Conservation (phyloP, 2,888 invertebrate species). For the Synanthedon formicaeformis region DNA sequence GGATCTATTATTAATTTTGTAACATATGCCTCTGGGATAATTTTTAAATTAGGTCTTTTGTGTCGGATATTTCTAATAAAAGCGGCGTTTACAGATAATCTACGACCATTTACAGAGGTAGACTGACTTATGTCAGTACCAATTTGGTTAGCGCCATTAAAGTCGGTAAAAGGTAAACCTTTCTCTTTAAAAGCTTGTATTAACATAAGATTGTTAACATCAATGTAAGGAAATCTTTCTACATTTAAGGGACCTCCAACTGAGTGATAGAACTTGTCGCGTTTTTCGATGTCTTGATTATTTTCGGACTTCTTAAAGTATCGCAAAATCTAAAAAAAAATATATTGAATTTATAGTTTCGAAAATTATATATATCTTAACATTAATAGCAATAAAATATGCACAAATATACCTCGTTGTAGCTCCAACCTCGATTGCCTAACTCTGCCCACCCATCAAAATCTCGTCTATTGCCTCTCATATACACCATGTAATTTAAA, state of each 20-base stretch:
- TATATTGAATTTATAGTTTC: background rate
- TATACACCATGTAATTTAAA: slow-evolving; percentile 77
- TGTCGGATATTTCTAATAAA: slow-evolving; percentile 75
- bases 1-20: slow-evolving; percentile 73
- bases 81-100: slow-evolving; percentile 74
- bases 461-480: slow-evolving; percentile 70
- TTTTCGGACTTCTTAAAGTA: slow-evolving; percentile 79
- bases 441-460: slow-evolving; percentile 75
- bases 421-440: slow-evolving; percentile 75
- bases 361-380: background rate
- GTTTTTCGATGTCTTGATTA: slow-evolving; percentile 67
- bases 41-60: slow-evolving; percentile 58
- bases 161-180: slow-evolving; percentile 71
- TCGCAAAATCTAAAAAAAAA: slow-evolving; percentile 65
- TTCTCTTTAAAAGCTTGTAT: slow-evolving; percentile 73
- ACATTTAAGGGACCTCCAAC: slow-evolving; percentile 74
- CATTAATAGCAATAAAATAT: too few relatives aligned
- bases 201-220: slow-evolving; percentile 67
- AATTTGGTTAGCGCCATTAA: slow-evolving; percentile 68
- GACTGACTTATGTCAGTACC: slow-evolving; percentile 74
- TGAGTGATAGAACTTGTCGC: slow-evolving; percentile 69
- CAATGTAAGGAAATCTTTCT: slow-evolving; percentile 73
- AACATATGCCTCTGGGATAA: slow-evolving; percentile 64
- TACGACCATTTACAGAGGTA: slow-evolving; percentile 71
- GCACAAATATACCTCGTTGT: slow-evolving; percentile 46